Percentiles rank a stretch among this genome's conserved stretches.
These are phyloP conservation scores for Myripristis jacobus DNA, from an alignment of 2,797 vertebrate species.

Conservation along the genomic window DNA sequence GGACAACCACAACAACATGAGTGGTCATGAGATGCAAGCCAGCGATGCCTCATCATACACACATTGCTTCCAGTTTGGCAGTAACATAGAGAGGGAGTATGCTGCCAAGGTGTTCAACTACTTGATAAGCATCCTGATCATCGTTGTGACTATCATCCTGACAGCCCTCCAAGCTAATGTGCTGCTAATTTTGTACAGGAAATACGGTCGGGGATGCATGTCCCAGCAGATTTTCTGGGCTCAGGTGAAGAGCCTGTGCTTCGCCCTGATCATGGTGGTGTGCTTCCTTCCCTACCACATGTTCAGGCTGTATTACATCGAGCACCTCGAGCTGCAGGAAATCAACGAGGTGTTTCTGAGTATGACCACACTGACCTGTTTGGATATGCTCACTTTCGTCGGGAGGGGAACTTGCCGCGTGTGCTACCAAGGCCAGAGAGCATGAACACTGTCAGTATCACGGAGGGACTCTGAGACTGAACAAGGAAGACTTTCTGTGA, in stretches of 20 bases:
- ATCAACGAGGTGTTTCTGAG: conserved; percentile 91
- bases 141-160: conserved; percentile 72
- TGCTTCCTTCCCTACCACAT: conserved; percentile 92
- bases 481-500: no score
- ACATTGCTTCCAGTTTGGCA: conserved; percentile 87
- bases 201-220: conserved; percentile 68
- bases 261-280: conserved; percentile 88
- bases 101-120: conserved; percentile 82
- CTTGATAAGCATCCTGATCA: conserved; percentile 64
- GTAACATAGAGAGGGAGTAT: background rate
- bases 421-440: conserved; percentile 18
- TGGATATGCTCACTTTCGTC: conserved; percentile 89
- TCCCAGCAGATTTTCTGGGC: conserved; percentile 91
- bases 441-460: conserved; percentile 20
- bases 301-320: conserved; percentile 87
- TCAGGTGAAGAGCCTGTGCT: conserved; percentile 89
- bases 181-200: conserved; percentile 76
- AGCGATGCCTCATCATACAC: accelerated
- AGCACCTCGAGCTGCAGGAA: accelerated
- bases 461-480: background rate
- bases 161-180: conserved; percentile 83
- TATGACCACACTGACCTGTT: conserved; percentile 89
- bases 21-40: accelerated
- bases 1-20: accelerated
- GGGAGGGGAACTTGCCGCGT: conserved; percentile 73